Base-by-base conservation (phyloP, 1,140 invertebrate species). In the Drosophila tropicalis region DNA sequence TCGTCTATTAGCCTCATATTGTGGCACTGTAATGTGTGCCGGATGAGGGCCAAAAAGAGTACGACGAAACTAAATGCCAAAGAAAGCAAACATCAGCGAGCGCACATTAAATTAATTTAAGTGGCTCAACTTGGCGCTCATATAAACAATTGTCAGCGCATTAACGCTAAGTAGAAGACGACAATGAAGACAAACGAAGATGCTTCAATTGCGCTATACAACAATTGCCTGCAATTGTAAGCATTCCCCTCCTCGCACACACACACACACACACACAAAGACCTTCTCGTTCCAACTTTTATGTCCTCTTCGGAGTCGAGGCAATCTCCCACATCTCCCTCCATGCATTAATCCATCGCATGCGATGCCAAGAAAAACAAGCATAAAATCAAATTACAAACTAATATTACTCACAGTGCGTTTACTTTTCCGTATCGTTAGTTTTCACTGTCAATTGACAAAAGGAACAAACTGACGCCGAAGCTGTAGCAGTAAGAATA, bases 301-400 rank as follows among this genome's bases (percentile, higher is more conserved):
- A 47, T 47, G 15, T 47, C 15, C 44, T 19, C 44, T 19, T 4
- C 15, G 44, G 67, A 67, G 68, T 32, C 19, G 10, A n/a, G 17
- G 19, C 5, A 29, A 17, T 34, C 22, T 12, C 15, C 29, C 22
- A 39, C 51, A 3, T 22, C 17, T 32, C 15, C 6, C 44, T 9
- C 15, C 15, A 15, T 51, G 19, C 44, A 51, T 51, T 51, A 51
- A 51, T 51, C 44, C 44, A 51, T 51, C 17, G 44, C 17, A 51
- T 51, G 9, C 22, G 66, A 51, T 54, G 56, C 22, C 36, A 68
- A 64, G 32, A 71, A 64, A 67, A 77, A 73, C 68, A 72, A 65
- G 32, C 82, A 90, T 90, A 86, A 90, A 90, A 87, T 82, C 82
- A 90, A 90, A 90, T 83, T 83, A 87, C 82, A 90, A 90, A 90